Percentiles rank a stretch among this genome's conserved stretches.
Conservation (phyloP, 2,113 vertebrate genomes). For the Geococcyx californianus region DNA sequence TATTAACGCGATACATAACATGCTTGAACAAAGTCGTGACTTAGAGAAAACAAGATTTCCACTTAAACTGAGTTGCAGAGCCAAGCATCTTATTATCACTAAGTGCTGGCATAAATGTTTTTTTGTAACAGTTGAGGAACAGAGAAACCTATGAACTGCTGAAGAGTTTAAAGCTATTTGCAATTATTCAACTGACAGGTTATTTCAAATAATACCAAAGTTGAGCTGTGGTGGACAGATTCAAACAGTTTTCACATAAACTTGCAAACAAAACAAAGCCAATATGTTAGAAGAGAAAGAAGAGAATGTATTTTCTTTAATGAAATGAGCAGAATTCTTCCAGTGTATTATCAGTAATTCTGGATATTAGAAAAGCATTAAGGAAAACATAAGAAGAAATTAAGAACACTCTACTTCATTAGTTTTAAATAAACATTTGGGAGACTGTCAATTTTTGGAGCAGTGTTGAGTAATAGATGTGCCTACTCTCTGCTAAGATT, state of each 20-base stretch:
- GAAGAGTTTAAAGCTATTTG: neutral
- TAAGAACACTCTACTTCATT: neutral
- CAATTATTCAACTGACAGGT: neutral
- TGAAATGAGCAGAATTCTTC: neutral
- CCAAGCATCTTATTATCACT: neutral
- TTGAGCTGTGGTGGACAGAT: neutral
- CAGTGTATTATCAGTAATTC: neutral
- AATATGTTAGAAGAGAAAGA: neutral
- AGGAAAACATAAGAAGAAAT: neutral
- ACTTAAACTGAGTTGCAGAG: neutral
- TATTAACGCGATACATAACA: neutral
- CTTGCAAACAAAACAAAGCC: neutral
- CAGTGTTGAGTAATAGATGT: neutral
- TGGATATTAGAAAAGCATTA: neutral
- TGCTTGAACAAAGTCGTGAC: neutral
- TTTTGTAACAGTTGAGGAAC: neutral
- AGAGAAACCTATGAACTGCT: neutral
- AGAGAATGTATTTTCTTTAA: neutral
- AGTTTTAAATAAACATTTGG: neutral
- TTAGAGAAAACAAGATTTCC: neutral
- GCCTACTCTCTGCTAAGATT: neutral
- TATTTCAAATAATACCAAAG: neutral
- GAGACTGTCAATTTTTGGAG: neutral
- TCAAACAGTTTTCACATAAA: neutral
- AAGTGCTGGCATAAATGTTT: neutral